Conservation (phyloP, 2,888 invertebrate species). For the Euphydryas editha region DNA sequence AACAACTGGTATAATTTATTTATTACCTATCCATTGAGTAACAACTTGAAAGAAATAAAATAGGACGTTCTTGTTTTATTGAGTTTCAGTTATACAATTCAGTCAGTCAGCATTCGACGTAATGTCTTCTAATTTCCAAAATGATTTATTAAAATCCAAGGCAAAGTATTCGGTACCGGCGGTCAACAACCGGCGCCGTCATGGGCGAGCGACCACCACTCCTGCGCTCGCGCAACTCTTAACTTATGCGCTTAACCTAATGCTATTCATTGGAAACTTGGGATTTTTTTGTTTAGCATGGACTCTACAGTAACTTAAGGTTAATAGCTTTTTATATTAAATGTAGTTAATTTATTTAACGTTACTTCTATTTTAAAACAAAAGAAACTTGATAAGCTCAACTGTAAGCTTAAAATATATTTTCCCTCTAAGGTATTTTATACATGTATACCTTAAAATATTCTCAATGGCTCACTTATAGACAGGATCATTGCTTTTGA, state of each 20-base stretch:
- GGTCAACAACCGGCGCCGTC: conserved; percentile 50
- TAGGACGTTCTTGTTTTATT: background rate
- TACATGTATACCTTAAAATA: too few relatives aligned
- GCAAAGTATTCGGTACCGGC: conserved; percentile 41
- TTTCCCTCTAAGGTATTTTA: too few relatives aligned
- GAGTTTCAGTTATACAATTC: conserved; percentile 15
- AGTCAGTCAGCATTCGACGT: conserved; percentile 14
- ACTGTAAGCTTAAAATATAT: too few relatives aligned
- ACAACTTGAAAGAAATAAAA: background rate
- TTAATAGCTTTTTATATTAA: background rate
- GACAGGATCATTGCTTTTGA: too few relatives aligned
- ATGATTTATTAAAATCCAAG: conserved; percentile 30
- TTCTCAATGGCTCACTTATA: too few relatives aligned
- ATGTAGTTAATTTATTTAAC: too few relatives aligned
- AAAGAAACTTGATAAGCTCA: too few relatives aligned
- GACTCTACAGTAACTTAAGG: background rate
- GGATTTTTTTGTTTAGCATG: conserved; percentile 22
- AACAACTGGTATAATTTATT: too few relatives aligned
- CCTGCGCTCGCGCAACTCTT: conserved; percentile 17
- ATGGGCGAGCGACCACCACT: conserved; percentile 44
- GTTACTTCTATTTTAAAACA: too few relatives aligned
- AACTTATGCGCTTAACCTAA: conserved; percentile 39
- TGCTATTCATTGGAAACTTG: conserved; percentile 34
- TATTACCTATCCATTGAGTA: too few relatives aligned
- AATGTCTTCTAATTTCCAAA: conserved; percentile 38